Evolutionary conservation across 1,140 invertebrate genomes (phyloP).

Genomic region (Dendrolimus kikuchii): DNA sequence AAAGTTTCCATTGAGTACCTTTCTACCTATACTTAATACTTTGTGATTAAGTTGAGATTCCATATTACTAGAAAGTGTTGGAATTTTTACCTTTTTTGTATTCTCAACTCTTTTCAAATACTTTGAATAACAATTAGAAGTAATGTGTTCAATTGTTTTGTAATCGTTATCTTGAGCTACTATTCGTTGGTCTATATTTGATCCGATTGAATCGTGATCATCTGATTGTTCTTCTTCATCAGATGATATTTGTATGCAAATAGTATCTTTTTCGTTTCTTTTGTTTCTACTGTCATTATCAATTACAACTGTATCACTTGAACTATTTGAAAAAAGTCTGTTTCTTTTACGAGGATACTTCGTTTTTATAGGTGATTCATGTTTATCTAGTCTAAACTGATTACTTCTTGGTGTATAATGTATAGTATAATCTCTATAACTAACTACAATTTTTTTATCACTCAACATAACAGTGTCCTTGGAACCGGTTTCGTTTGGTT

Average conservation of each 20-base stretch:
- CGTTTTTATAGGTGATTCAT: no score
- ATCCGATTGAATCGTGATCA: not conserved
- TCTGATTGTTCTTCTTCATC: no score
- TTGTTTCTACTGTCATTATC: conserved; percentile 16
- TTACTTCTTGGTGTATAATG: conserved; percentile 20
- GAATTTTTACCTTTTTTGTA: conserved; percentile 8
- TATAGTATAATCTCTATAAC: conserved; percentile 26
- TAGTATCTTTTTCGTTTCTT: conserved; percentile 3
- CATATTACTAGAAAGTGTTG: conserved; percentile 11
- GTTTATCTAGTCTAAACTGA: no score
- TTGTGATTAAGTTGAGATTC: conserved; percentile 41
- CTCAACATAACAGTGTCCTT: conserved; percentile 27
- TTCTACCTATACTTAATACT: conserved; percentile 51
- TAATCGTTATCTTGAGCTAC: conserved; percentile 5
- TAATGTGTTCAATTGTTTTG: conserved; percentile 15
- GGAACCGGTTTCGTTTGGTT: conserved; percentile 32
- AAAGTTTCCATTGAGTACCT: conserved; percentile 38
- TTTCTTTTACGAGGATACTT: conserved; percentile 2
- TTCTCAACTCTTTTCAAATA: not conserved
- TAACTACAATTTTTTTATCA: conserved; percentile 31
- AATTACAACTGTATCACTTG: conserved; percentile 43
- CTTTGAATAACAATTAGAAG: not conserved
- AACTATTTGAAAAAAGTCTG: conserved; percentile 37
- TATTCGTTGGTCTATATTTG: conserved; percentile 4
- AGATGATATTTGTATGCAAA: no score